A percentile compares a stretch with the other conserved stretches of the same genome.
Conservation (phyloP, 2,888 invertebrate genomes). For the Sphaerophoria rueppellii region DNA sequence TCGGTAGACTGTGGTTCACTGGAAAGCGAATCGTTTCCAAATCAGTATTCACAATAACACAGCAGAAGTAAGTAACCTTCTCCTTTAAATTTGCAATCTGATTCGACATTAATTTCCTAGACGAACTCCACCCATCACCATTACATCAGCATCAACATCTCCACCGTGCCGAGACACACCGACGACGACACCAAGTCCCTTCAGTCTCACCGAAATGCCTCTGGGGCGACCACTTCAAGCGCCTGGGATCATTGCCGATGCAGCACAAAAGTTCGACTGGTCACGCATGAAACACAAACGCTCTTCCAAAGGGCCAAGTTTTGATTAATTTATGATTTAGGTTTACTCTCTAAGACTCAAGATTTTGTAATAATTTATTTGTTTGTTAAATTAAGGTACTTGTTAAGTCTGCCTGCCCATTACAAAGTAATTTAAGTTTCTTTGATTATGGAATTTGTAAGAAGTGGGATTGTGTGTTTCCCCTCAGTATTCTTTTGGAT, state of each 20-base stretch:
- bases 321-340: slow-evolving; percentile 36
- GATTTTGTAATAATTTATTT: slow-evolving; percentile 47
- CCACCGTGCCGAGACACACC: slow-evolving; percentile 75
- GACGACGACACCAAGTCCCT: slow-evolving; percentile 50
- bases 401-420: slow-evolving; percentile 48
- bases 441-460: slow-evolving; percentile 26
- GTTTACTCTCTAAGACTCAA: slow-evolving; percentile 29
- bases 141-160: slow-evolving; percentile 72
- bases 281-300: slow-evolving; percentile 64
- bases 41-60: slow-evolving; percentile 81
- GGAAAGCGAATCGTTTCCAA: slow-evolving; percentile 84
- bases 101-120: slow-evolving; percentile 58
- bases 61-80: slow-evolving; percentile 78
- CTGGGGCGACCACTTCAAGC: slow-evolving; percentile 70
- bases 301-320: slow-evolving; percentile 22
- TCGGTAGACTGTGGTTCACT: slow-evolving; percentile 86
- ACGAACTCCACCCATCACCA: slow-evolving; percentile 58
- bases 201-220: slow-evolving; percentile 56
- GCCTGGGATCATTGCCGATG: slow-evolving; percentile 73
- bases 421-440: slow-evolving; percentile 30
- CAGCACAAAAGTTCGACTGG: slow-evolving; percentile 68
- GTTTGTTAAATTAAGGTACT: slow-evolving; percentile 3
- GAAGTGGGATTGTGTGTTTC: slow-evolving; percentile 37
- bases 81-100: not conserved
- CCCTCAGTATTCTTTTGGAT: slow-evolving; percentile 61